Base-by-base conservation (phyloP, 92 coral and sea anemone genomes). In the Siderastrea siderea region DNA sequence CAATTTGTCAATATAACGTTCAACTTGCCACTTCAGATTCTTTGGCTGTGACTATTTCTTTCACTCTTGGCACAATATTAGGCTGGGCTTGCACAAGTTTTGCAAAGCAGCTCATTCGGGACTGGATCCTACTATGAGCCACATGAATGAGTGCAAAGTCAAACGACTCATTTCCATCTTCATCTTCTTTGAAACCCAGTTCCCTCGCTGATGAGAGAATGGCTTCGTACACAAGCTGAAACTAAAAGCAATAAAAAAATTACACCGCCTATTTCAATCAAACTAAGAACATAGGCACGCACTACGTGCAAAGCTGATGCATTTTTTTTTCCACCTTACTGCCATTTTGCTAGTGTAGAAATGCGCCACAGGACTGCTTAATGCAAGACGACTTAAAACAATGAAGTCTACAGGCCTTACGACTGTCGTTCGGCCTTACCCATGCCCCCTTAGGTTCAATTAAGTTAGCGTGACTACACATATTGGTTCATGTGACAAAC, bases 101-200 rank as follows among this genome's bases (percentile, higher is more conserved):
- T 16, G 53, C 80, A 68, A 91, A 91, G 63, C 82, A 74, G 38
- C 67, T 77, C 10, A 91, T 51, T 62, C 91, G 68, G 16, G 81
- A 81, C 80, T 68, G 79, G 38, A 77, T 59, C 8, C 90, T 79
- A 43, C 70, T 51, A 73, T 80, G 60, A 1, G 91, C 86, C 54
- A 81, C 85, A 64, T 91, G 94, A 66, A 91, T 61, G 19, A 85
- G 77, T 38, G 94, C 81, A 16, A 91, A 57, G 65, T 86, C 94
- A 51, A 86, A 38, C n/a, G 67, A 14, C 52, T 74, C 86, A 3
- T 71, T 68, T 26, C 86, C 86, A 46, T 68, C 77, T n/a, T 81
- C 77, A 75, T 59, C 68, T 38, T 68, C 78, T n/a, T 53, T 88
- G 5, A 72, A 3, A n/a, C 77, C 86, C 16, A 78, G 80, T 81